phyloP scores from a whole-genome alignment of 2,797 vertebrate genomes.

The Buphagus erythrorhynchus region DNA sequence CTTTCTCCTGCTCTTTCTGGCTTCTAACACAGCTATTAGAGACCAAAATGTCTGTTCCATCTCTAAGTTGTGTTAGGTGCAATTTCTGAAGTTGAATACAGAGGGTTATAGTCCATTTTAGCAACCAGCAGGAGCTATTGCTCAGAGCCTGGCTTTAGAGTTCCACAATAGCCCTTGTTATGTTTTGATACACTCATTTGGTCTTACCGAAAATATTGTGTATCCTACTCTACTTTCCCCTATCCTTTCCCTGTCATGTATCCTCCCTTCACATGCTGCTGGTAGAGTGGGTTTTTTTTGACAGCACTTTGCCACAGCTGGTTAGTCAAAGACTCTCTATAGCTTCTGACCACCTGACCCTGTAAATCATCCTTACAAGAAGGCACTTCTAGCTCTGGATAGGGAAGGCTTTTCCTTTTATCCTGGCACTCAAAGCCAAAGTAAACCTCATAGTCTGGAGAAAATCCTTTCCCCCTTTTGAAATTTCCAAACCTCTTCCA shows the following conservation, averaged over 20 bases:
- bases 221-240: neutral
- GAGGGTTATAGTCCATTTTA: conserved; percentile 30
- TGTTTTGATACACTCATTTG: neutral
- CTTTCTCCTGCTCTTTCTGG: neutral
- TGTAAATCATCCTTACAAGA: neutral
- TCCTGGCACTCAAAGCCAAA: neutral
- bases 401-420: neutral
- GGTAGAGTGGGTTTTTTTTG: accelerated
- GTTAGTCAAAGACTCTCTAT: neutral
- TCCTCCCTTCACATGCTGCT: neutral
- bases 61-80: neutral
- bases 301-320: neutral
- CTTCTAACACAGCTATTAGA: neutral
- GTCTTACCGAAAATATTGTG: neutral
- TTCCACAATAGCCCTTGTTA: neutral
- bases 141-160: neutral
- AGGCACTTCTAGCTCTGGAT: neutral
- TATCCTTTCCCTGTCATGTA: neutral
- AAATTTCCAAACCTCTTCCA: neutral
- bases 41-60: neutral
- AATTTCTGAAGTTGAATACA: conserved; percentile 31
- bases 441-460: neutral
- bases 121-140: conserved; percentile 19
- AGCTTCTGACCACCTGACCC: neutral
- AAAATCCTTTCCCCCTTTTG: neutral